phyloP scores from a whole-genome alignment of 2,888 invertebrate genomes.

The Mycalesis mineus region DNA sequence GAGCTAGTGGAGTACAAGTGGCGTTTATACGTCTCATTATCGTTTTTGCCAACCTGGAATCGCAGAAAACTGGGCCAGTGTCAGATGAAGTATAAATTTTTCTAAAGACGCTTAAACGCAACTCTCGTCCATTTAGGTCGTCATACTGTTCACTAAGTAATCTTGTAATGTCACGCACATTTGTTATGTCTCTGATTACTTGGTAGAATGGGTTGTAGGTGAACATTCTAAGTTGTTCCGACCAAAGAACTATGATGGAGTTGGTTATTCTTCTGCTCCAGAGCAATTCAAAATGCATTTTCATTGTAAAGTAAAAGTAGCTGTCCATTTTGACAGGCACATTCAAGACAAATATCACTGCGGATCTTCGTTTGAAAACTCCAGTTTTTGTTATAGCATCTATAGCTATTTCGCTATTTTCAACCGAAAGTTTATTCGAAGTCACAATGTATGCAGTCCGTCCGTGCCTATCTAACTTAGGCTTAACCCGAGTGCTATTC shows the following conservation, averaged over 20 bases:
- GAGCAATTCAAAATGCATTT: constrained; percentile 66
- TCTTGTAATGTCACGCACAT: constrained; percentile 51
- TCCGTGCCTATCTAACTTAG: constrained; percentile 62
- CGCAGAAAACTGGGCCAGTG: constrained; percentile 50
- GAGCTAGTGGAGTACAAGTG: constrained; percentile 51
- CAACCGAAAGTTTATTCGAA: constrained; percentile 48
- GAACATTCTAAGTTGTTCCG: constrained; percentile 59
- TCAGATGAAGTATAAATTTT: constrained; percentile 52
- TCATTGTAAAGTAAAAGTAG: constrained; percentile 59
- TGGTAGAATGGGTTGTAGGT: constrained; percentile 73
- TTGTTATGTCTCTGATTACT: constrained; percentile 57
- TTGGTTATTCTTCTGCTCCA: constrained; percentile 76
- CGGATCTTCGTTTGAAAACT: constrained; percentile 63
- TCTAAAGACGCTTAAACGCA: constrained; percentile 59
- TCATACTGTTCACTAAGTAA: constrained; percentile 49
- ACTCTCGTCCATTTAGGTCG: constrained; percentile 52
- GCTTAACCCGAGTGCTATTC: constrained; percentile 52
- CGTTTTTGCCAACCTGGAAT: constrained; percentile 49
- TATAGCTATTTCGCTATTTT: constrained; percentile 53
- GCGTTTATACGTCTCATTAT: constrained; percentile 59
- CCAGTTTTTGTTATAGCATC: constrained; percentile 58
- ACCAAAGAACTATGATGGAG: constrained; percentile 57
- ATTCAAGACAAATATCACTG: constrained; percentile 63
- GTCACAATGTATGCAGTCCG: constrained; percentile 63
- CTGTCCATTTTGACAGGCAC: constrained; percentile 46